Percentiles rank a stretch among this genome's conserved stretches.
phyloP scores from a whole-genome alignment of 2,797 vertebrate genomes.

The Myotis vivesi region DNA sequence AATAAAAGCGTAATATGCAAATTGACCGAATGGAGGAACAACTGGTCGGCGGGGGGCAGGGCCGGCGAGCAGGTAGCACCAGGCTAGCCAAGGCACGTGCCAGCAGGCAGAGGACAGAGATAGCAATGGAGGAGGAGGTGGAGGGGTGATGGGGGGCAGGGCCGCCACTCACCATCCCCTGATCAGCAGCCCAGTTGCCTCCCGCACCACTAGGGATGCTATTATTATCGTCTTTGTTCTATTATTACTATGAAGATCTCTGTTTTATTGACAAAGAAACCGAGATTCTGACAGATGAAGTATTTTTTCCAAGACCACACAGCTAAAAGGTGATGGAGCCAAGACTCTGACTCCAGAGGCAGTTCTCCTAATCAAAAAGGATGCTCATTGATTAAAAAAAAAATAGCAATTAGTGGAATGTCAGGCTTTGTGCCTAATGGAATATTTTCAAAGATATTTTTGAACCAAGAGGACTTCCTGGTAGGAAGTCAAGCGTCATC shows the following conservation, averaged over 20 bases:
- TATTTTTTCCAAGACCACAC: not conserved
- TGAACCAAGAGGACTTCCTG: conserved; percentile 26
- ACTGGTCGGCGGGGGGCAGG: too few species aligned
- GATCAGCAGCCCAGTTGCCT: too few species aligned
- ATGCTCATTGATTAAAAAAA: not conserved
- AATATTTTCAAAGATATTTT: conserved; percentile 56
- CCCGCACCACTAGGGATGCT: not conserved
- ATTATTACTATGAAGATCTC: not conserved
- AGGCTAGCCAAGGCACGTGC: too few species aligned
- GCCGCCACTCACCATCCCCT: too few species aligned
- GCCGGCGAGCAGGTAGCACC: too few species aligned
- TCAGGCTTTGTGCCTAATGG: conserved; percentile 34
- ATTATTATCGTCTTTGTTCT: not conserved
- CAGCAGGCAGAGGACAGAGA: too few species aligned
- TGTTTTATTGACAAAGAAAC: conserved; percentile 12
- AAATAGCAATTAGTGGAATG: conserved; percentile 6
- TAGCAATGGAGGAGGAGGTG: too few species aligned
- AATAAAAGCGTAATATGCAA: too few species aligned
- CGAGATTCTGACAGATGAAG: not conserved
- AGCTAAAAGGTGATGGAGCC: not conserved
- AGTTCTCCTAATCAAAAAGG: not conserved
- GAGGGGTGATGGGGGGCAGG: too few species aligned
- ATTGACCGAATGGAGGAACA: too few species aligned
- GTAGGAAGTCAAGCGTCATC: conserved; percentile 3
- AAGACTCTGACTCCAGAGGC: not conserved